These are phyloP conservation scores for Drosophila gunungcola DNA, from an alignment of 1,140 invertebrate genomes.

Conservation along the genomic window DNA sequence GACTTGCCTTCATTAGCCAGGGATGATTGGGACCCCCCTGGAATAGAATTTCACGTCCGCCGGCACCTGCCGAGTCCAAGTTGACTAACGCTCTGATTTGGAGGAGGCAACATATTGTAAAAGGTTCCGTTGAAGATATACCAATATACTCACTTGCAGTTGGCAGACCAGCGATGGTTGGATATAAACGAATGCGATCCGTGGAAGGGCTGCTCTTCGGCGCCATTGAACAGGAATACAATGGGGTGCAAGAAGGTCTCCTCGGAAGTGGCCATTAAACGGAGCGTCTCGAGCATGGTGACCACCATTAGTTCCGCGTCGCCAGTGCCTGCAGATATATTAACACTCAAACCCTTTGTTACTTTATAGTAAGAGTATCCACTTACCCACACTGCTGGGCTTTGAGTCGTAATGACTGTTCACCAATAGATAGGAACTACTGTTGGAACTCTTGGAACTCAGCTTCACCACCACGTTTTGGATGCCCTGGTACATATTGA, in stretches of 20 bases:
- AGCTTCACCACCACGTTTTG: slow-evolving; percentile 93
- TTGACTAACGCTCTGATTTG: slow-evolving; percentile 92
- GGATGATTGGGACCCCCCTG: slow-evolving; percentile 96
- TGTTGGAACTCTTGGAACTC: slow-evolving; percentile 85
- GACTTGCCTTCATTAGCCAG: slow-evolving; percentile 92
- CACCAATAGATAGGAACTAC: slow-evolving; percentile 88
- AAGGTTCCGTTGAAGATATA: not conserved
- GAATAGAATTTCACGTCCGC: slow-evolving; percentile 96
- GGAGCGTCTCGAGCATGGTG: slow-evolving; percentile 94
- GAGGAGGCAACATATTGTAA: not conserved
- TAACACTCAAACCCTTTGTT: not conserved
- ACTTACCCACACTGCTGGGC: slow-evolving; percentile 89
- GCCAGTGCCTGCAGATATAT: slow-evolving; percentile 87
- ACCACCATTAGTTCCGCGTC: slow-evolving; percentile 91
- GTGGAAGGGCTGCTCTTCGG: slow-evolving; percentile 94
- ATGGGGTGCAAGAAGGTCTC: slow-evolving; percentile 88
- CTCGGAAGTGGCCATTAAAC: slow-evolving; percentile 89
- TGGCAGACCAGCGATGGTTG: slow-evolving; percentile 89
- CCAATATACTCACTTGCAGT: slow-evolving; percentile 59
- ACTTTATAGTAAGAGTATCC: not conserved
- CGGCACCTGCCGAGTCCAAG: slow-evolving; percentile 97
- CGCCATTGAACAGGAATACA: slow-evolving; percentile 95
- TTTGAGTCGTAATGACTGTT: slow-evolving; percentile 98
- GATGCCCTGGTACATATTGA: slow-evolving; percentile 89
- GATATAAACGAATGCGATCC: slow-evolving; percentile 97